Evolutionary conservation across 2,113 vertebrate genomes (phyloP).

Genomic region (Chionis minor): DNA sequence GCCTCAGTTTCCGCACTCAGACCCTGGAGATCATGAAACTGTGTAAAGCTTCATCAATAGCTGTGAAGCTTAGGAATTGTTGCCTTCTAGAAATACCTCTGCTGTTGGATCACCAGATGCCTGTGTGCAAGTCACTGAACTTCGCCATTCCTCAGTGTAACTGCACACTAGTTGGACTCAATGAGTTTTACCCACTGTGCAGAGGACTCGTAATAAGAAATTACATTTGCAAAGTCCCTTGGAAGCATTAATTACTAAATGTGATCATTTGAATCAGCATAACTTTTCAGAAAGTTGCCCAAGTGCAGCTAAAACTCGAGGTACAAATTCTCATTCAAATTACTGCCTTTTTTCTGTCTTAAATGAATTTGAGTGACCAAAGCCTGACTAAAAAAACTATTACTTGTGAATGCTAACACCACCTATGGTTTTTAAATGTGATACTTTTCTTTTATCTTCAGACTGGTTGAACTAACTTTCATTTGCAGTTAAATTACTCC

Average conservation of each 20-base stretch:
- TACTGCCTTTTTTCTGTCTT: not conserved
- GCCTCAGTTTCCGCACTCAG: not conserved
- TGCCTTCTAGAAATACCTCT: not conserved
- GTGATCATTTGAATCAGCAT: not conserved
- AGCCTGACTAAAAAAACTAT: not conserved
- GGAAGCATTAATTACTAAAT: not conserved
- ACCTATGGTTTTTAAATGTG: not conserved
- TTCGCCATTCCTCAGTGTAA: not conserved
- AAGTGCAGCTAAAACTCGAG: not conserved
- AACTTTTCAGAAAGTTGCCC: not conserved
- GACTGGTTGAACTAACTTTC: constrained; percentile 5
- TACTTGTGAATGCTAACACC: not conserved
- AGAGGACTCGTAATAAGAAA: not conserved
- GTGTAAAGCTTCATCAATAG: not conserved
- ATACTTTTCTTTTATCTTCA: not conserved
- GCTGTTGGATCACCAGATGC: not conserved
- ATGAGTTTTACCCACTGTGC: not conserved
- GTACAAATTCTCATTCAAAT: not conserved
- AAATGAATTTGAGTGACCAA: not conserved
- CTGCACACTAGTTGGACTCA: not conserved
- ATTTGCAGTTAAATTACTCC: constrained; percentile 8
- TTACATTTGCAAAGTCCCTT: not conserved
- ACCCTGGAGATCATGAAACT: not conserved
- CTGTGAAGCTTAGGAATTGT: not conserved
- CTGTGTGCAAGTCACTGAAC: not conserved